These are phyloP conservation scores for Pagrus major DNA, from an alignment of 2,113 vertebrate genomes.

Conservation along the genomic window DNA sequence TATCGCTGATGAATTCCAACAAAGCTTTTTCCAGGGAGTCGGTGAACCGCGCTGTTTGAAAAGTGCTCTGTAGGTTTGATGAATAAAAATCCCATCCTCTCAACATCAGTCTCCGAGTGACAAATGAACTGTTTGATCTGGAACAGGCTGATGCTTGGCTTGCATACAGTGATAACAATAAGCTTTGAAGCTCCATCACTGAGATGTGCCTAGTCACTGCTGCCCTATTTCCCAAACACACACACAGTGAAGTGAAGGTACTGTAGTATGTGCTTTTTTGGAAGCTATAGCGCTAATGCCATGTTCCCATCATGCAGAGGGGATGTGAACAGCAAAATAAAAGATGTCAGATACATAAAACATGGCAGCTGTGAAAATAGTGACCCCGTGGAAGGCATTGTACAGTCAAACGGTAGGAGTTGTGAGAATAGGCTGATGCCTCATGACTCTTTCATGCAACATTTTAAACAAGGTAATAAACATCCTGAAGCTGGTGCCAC, in stretches of 20 bases:
- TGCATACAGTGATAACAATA: conserved; percentile 58
- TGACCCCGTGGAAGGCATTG: conserved; percentile 34
- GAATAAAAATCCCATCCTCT: conserved; percentile 53
- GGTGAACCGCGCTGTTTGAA: conserved; percentile 50
- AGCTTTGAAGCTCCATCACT: conserved; percentile 58
- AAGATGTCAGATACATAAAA: conserved; percentile 49
- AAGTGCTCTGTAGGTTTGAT: conserved; percentile 54
- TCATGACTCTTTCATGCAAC: conserved; percentile 59
- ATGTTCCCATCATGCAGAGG: conserved; percentile 32
- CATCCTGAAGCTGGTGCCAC: neutral
- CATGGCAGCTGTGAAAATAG: conserved; percentile 45
- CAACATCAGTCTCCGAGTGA: conserved; percentile 47
- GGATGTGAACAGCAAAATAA: neutral
- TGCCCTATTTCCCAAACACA: conserved; percentile 27
- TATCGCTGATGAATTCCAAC: conserved; percentile 45
- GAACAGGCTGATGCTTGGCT: conserved; percentile 46
- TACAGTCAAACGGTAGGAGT: conserved; percentile 10
- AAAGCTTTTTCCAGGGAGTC: conserved; percentile 40
- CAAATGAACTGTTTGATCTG: conserved; percentile 67
- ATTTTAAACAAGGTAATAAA: conserved; percentile 43
- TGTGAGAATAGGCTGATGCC: conserved; percentile 25
- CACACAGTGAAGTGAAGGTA: neutral
- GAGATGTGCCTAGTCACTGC: conserved; percentile 55
- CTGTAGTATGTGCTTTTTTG: conserved; percentile 13
- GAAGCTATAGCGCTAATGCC: conserved; percentile 15